Conservation (phyloP, 2,797 vertebrate genomes). For the Hydrophis major region DNA sequence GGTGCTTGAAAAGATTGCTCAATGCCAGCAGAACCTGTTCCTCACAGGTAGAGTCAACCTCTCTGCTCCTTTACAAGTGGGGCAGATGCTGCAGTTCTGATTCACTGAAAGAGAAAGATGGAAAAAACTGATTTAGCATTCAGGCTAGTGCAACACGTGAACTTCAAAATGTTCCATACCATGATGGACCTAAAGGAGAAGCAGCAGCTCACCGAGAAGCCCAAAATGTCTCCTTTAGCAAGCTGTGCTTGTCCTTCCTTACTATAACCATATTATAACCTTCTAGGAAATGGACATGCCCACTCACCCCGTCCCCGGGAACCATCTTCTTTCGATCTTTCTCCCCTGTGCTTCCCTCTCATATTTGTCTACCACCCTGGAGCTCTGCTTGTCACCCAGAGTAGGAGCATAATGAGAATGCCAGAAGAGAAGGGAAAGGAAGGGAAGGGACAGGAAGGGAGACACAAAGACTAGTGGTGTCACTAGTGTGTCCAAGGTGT, state of each 20-base stretch:
- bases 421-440: too few species aligned
- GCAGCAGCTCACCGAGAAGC: neutral
- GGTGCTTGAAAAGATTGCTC: neutral
- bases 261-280: too few species aligned
- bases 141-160: neutral
- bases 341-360: neutral
- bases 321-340: neutral
- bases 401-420: neutral
- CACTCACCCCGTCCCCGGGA: neutral
- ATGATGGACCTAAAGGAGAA: neutral
- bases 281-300: too few species aligned
- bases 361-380: neutral
- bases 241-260: too few species aligned
- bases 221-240: too few species aligned
- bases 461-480: neutral
- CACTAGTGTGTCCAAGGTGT: neutral
- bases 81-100: neutral
- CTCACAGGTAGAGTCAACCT: too few species aligned
- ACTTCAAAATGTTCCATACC: neutral
- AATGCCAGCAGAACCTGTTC: neutral
- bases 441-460: neutral
- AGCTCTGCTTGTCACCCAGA: neutral
- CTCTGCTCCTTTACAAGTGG: neutral
- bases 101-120: neutral
- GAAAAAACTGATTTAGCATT: neutral